Evolutionary conservation across 2,113 vertebrate species (phyloP).

Genomic region (Dasyprocta punctata): DNA sequence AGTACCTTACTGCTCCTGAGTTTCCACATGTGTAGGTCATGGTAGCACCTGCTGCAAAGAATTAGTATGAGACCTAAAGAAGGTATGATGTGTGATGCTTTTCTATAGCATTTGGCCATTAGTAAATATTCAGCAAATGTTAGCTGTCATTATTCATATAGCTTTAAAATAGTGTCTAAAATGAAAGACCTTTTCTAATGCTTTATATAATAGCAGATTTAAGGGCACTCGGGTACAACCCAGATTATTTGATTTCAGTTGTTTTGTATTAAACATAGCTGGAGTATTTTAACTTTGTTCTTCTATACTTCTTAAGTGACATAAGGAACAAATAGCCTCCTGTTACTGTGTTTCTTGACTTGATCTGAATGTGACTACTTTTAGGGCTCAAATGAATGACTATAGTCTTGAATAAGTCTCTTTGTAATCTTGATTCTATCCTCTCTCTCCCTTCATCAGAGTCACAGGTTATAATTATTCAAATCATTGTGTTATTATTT

Average conservation of each 20-base stretch:
- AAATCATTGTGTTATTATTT: slow-evolving; percentile 45
- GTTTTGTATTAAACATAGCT: slow-evolving; percentile 35
- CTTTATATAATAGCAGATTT: not conserved
- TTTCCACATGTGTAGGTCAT: not conserved
- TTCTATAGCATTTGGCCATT: not conserved
- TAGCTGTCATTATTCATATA: not conserved
- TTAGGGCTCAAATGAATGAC: not conserved
- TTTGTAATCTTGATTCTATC: not conserved
- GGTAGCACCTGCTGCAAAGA: not conserved
- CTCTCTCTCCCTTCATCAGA: not conserved
- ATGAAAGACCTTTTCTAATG: not conserved
- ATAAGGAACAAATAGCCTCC: not conserved
- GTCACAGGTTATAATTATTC: not conserved
- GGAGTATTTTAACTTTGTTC: not conserved
- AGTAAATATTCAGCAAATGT: not conserved
- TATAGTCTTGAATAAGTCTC: not conserved
- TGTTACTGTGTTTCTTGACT: not conserved
- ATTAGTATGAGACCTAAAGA: not conserved
- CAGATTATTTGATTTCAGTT: not conserved
- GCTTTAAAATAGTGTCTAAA: not conserved
- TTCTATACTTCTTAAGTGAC: not conserved
- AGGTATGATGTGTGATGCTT: not conserved
- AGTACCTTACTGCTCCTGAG: not conserved
- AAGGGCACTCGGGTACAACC: not conserved
- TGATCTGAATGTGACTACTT: not conserved